phyloP scores from a whole-genome alignment of 1,140 invertebrate genomes.

The Euborellia annulipes region DNA sequence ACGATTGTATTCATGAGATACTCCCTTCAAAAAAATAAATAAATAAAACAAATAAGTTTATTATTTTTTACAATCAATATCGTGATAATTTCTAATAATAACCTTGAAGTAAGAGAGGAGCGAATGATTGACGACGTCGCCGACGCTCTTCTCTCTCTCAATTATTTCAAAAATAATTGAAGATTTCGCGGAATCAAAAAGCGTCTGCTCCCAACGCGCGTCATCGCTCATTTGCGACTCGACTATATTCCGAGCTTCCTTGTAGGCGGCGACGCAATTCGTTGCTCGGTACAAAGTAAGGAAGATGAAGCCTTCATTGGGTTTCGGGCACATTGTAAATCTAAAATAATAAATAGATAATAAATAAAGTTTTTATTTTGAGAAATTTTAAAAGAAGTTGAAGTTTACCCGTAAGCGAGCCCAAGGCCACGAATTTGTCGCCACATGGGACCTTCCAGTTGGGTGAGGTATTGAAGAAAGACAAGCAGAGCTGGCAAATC shows the following conservation, averaged over 20 bases:
- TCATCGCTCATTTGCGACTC: slow-evolving; percentile 46
- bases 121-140: slow-evolving; percentile 50
- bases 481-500: slow-evolving; percentile 59
- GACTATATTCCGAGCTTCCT: slow-evolving; percentile 54
- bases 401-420: slow-evolving; percentile 61
- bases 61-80: too few species aligned
- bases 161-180: slow-evolving; percentile 75
- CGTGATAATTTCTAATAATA: too few species aligned
- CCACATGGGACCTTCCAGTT: slow-evolving; percentile 83
- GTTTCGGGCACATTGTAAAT: slow-evolving; percentile 33
- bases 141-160: slow-evolving; percentile 57
- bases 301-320: slow-evolving; percentile 52
- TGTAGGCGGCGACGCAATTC: slow-evolving; percentile 58
- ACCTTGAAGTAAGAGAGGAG: slow-evolving; percentile 53
- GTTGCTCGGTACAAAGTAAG: slow-evolving; percentile 57
- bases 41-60: slow-evolving; percentile 1
- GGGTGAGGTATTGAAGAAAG: slow-evolving; percentile 70
- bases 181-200: slow-evolving; percentile 69
- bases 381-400: too few species aligned
- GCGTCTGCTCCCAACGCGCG: slow-evolving; percentile 45
- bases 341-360: too few species aligned
- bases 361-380: too few species aligned
- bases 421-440: slow-evolving; percentile 66
- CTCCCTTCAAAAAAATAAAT: not conserved
- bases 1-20: slow-evolving; percentile 15